Evolutionary conservation across 2,888 invertebrate species (phyloP).

Genomic region (Nemapogon koenigi): DNA sequence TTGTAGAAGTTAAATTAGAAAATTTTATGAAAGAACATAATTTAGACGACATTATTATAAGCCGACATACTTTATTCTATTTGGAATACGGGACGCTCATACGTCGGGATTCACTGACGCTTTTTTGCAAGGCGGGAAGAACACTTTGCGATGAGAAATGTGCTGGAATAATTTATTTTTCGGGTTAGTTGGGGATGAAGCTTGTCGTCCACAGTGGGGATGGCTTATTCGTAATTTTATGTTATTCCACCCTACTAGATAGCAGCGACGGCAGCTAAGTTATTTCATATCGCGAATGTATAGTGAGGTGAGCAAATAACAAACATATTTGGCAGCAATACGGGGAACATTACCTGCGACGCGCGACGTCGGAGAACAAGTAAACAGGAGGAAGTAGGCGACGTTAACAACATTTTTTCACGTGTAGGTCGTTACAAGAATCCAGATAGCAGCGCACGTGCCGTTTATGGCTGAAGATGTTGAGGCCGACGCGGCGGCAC

Average conservation of each 20-base stretch:
- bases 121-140: constrained; percentile 48
- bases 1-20: too few relatives aligned
- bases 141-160: constrained; percentile 53
- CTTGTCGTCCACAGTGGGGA: constrained; percentile 18
- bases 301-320: constrained; percentile 6
- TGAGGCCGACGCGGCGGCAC: constrained; percentile 33
- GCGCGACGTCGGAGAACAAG: constrained; percentile 23
- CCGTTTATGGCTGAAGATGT: constrained; percentile 47
- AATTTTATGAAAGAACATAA: too few relatives aligned
- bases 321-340: constrained; percentile 6
- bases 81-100: constrained; percentile 46
- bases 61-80: too few relatives aligned
- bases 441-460: constrained; percentile 47
- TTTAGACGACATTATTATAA: too few relatives aligned
- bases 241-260: neutral
- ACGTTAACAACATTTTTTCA: constrained; percentile 41
- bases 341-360: constrained; percentile 26
- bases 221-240: too few relatives aligned
- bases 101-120: constrained; percentile 44
- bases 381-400: constrained; percentile 28
- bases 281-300: neutral
- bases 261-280: neutral
- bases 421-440: constrained; percentile 40
- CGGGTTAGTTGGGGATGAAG: constrained; percentile 46
- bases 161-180: constrained; percentile 54